phyloP scores from a whole-genome alignment of 2,113 vertebrate genomes.

The Pyxicephalus adspersus region DNA sequence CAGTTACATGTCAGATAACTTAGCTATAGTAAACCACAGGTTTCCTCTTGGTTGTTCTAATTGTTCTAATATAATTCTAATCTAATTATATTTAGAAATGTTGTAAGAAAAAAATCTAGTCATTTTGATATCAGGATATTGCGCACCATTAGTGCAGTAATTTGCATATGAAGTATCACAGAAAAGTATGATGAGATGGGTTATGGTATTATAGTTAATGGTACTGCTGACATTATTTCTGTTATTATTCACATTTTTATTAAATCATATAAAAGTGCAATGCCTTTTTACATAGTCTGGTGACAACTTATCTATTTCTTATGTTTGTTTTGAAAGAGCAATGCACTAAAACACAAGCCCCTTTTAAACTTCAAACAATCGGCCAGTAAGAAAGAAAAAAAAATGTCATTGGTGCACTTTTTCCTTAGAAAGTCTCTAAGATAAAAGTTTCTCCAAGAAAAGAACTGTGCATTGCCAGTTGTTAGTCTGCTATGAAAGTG shows the following conservation, averaged over 20 bases:
- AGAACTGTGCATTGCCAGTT: not conserved
- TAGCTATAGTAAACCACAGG: not conserved
- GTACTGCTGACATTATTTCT: too few species aligned
- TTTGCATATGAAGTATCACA: not conserved
- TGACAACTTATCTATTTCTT: constrained; percentile 8
- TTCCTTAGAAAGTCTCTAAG: not conserved
- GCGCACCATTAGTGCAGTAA: not conserved
- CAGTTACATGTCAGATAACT: not conserved
- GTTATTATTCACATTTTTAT: too few species aligned
- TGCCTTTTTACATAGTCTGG: too few species aligned
- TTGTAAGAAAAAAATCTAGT: too few species aligned
- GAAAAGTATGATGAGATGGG: too few species aligned
- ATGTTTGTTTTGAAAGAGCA: not conserved
- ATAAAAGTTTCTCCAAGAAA: not conserved
- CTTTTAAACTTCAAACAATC: not conserved
- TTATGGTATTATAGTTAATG: too few species aligned
- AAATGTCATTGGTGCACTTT: not conserved
- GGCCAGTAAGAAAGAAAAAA: not conserved
- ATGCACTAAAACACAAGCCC: constrained; percentile 6
- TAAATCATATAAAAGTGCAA: too few species aligned
- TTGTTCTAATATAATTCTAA: too few species aligned
- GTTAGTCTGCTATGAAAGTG: not conserved
- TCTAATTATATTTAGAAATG: constrained; percentile 4
- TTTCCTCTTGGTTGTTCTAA: not conserved
- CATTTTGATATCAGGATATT: too few species aligned